A percentile compares a stretch with the other conserved stretches of the same genome.
Conservation (phyloP, 92 coral and sea anemone species). For the Bergia puertoricense region DNA sequence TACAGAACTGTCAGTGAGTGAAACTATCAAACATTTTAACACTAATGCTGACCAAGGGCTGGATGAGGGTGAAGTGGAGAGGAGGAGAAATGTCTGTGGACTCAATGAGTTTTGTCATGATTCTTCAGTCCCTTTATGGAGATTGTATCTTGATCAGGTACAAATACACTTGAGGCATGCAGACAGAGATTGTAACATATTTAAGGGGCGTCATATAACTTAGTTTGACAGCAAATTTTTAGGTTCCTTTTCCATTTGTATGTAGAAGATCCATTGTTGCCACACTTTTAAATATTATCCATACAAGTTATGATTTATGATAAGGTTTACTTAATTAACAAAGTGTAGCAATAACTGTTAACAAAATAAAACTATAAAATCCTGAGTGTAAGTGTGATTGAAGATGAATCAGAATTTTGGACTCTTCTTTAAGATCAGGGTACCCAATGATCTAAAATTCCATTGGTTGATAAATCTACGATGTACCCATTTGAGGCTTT, state of each 20-base stretch:
- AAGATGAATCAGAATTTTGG: no score
- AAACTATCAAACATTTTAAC: conserved; percentile 74
- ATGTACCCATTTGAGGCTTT: no score
- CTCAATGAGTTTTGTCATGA: conserved; percentile 84
- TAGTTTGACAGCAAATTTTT: neutral
- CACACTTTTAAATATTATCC: no score
- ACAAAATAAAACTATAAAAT: no score
- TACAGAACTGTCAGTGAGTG: conserved; percentile 56
- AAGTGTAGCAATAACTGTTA: no score
- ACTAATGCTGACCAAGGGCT: conserved; percentile 69
- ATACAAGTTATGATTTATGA: no score
- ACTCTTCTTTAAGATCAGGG: no score
- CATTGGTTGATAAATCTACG: no score
- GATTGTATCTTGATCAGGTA: conserved; percentile 85
- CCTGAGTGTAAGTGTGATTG: no score
- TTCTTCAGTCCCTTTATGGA: conserved; percentile 82
- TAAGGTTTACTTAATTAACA: no score
- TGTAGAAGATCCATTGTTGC: neutral
- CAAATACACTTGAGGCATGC: neutral
- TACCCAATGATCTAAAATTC: no score
- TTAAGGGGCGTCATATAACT: neutral
- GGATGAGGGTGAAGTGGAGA: conserved; percentile 69
- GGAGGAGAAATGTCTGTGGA: conserved; percentile 78
- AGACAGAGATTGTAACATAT: no score
- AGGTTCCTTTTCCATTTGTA: neutral